phyloP scores from a whole-genome alignment of 2,797 vertebrate species.

The Hyperoplus lanceolatus region DNA sequence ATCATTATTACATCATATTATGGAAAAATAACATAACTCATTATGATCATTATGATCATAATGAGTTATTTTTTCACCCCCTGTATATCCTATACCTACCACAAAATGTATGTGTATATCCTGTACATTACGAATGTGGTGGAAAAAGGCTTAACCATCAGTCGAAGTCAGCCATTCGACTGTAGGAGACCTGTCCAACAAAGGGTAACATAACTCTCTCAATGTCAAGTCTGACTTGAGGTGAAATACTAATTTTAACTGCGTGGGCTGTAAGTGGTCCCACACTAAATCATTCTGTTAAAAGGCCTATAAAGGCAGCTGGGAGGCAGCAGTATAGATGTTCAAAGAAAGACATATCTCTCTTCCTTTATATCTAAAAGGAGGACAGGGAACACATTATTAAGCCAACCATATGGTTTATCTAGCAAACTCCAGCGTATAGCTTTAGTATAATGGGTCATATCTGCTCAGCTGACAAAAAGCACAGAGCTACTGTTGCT shows the following conservation, averaged over 20 bases:
- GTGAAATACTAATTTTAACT: conserved; percentile 74
- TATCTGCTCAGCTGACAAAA: conserved; percentile 71
- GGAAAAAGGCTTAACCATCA: conserved; percentile 34
- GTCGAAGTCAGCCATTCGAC: conserved; percentile 47
- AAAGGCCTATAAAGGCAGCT: conserved; percentile 64
- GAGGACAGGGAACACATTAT: conserved; percentile 69
- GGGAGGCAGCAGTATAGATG: conserved; percentile 44
- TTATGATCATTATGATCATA: not conserved
- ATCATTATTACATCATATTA: too few species aligned
- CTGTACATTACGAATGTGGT: not conserved
- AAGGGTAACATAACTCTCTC: conserved; percentile 61
- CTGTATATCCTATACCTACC: not conserved
- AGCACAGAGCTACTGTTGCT: conserved; percentile 36
- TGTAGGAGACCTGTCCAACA: conserved; percentile 40
- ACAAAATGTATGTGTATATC: not conserved
- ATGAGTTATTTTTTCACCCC: conserved; percentile 1
- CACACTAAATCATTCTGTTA: conserved; percentile 70
- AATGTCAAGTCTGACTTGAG: conserved; percentile 71
- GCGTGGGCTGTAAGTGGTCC: conserved; percentile 54
- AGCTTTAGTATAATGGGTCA: conserved; percentile 60
- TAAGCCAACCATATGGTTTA: conserved; percentile 73
- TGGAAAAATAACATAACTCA: too few species aligned
- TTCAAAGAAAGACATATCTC: conserved; percentile 67
- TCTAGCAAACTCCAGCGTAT: conserved; percentile 60
- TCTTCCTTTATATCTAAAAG: conserved; percentile 68